Conservation (phyloP, 2,888 invertebrate species). For the Myopa tessellatipennis region DNA sequence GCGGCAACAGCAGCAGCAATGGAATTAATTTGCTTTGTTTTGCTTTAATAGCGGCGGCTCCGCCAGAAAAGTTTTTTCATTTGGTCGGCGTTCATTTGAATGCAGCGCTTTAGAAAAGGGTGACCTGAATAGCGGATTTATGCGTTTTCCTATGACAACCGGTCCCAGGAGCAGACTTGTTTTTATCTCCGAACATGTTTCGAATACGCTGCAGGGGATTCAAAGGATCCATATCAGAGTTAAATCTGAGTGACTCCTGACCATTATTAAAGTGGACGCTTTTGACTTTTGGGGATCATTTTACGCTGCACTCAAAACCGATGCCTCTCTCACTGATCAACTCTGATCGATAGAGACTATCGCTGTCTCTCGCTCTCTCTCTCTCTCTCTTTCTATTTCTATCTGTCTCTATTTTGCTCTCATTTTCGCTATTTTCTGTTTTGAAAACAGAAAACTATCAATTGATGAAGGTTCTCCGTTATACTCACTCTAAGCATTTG, state of each 20-base stretch:
- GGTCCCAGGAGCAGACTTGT: constrained; percentile 11
- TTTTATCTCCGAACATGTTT: background rate
- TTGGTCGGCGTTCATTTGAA: constrained; percentile 10
- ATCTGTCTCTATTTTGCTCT: too few relatives aligned
- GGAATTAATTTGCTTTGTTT: constrained; percentile 21
- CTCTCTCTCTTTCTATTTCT: too few relatives aligned
- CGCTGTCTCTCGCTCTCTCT: too few relatives aligned
- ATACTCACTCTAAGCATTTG: too few relatives aligned
- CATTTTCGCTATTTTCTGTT: too few relatives aligned
- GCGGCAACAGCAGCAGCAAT: background rate
- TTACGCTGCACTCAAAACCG: too few relatives aligned
- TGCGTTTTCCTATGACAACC: background rate
- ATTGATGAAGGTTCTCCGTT: too few relatives aligned
- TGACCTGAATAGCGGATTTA: constrained; percentile 28
- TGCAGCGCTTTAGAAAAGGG: constrained; percentile 4
- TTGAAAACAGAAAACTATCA: too few relatives aligned
- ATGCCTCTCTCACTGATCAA: too few relatives aligned
- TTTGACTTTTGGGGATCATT: background rate
- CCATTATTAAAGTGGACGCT: background rate
- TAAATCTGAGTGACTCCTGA: background rate
- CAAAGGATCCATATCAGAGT: too few relatives aligned
- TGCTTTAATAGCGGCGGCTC: background rate
- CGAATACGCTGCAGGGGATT: constrained; percentile 2
- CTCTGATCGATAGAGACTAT: too few relatives aligned
- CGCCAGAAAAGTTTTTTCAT: background rate